phyloP scores from a whole-genome alignment of 2,888 invertebrate species.

The Drosophila mercatorum region DNA sequence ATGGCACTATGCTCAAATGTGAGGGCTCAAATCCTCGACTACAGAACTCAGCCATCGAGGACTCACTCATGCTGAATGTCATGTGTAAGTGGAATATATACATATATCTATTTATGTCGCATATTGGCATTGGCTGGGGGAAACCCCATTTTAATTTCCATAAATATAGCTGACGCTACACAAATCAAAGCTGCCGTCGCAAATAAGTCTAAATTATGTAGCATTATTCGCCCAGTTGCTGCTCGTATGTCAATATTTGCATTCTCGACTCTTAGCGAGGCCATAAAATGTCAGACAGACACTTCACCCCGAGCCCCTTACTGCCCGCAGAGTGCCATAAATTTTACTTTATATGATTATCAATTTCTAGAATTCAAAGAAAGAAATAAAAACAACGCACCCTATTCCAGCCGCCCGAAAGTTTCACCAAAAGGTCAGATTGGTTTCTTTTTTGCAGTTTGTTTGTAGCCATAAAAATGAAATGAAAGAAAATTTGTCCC shows the following conservation, averaged over 20 bases:
- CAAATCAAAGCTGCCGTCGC: slow-evolving; percentile 65
- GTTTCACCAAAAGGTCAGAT: slow-evolving; percentile 41
- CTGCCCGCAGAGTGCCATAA: slow-evolving; percentile 51
- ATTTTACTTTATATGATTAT: slow-evolving; percentile 76
- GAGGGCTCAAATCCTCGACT: slow-evolving; percentile 93
- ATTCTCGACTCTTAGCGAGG: slow-evolving; percentile 52
- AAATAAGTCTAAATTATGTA: slow-evolving; percentile 77
- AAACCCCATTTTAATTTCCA: slow-evolving; percentile 58
- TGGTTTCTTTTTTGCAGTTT: slow-evolving; percentile 13
- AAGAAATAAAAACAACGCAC: slow-evolving; percentile 26
- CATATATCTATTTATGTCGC: neutral
- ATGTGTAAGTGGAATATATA: slow-evolving; percentile 90
- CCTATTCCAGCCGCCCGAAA: neutral
- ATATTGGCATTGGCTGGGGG: slow-evolving; percentile 5
- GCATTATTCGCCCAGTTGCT: slow-evolving; percentile 64
- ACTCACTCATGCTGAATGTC: slow-evolving; percentile 92
- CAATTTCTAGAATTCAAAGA: slow-evolving; percentile 63
- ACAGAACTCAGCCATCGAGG: slow-evolving; percentile 91
- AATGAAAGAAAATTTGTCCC: slow-evolving; percentile 11
- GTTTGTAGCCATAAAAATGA: slow-evolving; percentile 31
- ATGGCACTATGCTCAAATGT: slow-evolving; percentile 92
- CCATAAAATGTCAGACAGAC: slow-evolving; percentile 55
- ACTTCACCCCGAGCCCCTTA: neutral
- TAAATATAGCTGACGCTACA: slow-evolving; percentile 54
- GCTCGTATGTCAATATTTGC: slow-evolving; percentile 68